Evolutionary conservation across 1,140 invertebrate species (phyloP).

Genomic region (Oscheius sp.): DNA sequence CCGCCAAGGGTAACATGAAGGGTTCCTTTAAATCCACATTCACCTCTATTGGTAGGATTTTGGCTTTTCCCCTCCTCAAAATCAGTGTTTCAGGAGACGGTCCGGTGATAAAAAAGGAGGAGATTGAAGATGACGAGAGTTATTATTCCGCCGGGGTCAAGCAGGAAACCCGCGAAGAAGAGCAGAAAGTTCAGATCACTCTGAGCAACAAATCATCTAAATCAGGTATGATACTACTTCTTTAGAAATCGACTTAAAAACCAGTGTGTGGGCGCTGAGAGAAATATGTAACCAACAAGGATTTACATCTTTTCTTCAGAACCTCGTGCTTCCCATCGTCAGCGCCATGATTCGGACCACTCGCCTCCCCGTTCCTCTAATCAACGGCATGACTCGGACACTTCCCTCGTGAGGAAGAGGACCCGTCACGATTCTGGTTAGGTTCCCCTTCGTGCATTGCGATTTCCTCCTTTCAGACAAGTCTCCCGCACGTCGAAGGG

Average conservation of each 20-base stretch:
- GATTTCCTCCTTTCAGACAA: neutral
- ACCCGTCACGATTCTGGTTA: too few relatives aligned
- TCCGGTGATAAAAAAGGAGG: neutral
- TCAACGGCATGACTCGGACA: neutral
- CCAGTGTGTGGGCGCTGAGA: too few relatives aligned
- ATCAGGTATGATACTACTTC: neutral
- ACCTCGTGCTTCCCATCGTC: too few relatives aligned
- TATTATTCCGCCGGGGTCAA: too few relatives aligned
- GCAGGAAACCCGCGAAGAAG: neutral
- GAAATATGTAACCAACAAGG: too few relatives aligned
- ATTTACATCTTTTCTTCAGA: too few relatives aligned
- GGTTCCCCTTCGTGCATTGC: too few relatives aligned
- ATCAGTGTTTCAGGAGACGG: neutral
- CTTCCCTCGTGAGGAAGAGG: too few relatives aligned
- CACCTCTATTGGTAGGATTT: neutral
- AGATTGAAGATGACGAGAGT: neutral
- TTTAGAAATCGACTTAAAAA: neutral
- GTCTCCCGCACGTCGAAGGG: conserved; percentile 1
- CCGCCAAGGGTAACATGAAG: neutral
- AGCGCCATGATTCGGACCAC: too few relatives aligned
- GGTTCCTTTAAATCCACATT: neutral
- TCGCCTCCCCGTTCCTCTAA: too few relatives aligned
- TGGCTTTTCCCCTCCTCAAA: neutral
- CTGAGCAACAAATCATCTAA: neutral
- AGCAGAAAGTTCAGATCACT: neutral